Percentiles rank a stretch among this genome's conserved stretches.
Conservation (phyloP, 2,113 vertebrate genomes). For the Scatophagus argus region DNA sequence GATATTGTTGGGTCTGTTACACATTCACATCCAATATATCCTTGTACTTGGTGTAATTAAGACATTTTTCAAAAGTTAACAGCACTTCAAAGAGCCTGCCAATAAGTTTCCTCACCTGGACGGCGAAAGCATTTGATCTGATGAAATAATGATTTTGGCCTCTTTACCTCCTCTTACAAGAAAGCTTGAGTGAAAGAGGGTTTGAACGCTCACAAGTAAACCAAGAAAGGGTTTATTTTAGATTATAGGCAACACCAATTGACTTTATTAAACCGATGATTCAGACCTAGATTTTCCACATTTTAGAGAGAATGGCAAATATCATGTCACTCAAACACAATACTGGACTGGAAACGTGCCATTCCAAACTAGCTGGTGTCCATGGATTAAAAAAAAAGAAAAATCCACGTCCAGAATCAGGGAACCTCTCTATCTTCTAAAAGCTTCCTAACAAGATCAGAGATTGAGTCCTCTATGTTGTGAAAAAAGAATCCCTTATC, state of each 20-base stretch:
- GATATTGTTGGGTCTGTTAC: background rate
- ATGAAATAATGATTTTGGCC: slow-evolving; percentile 64
- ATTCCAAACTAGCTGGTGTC: slow-evolving; percentile 27
- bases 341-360: slow-evolving; percentile 15
- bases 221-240: background rate
- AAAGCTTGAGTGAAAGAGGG: background rate
- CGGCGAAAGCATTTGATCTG: slow-evolving; percentile 43
- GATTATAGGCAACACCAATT: background rate
- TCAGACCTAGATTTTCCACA: background rate
- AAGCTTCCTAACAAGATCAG: slow-evolving; percentile 63
- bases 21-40: background rate
- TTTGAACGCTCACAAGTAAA: background rate
- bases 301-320: slow-evolving; percentile 28
- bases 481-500: slow-evolving; percentile 63
- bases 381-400: slow-evolving; percentile 46
- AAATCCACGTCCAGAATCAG: slow-evolving; percentile 4
- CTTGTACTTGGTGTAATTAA: slow-evolving; percentile 32
- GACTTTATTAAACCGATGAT: background rate
- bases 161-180: slow-evolving; percentile 34
- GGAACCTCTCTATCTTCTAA: slow-evolving; percentile 50
- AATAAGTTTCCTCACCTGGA: slow-evolving; percentile 45
- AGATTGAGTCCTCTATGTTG: slow-evolving; percentile 56
- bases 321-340: slow-evolving; percentile 15
- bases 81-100: slow-evolving; percentile 36
- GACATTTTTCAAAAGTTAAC: slow-evolving; percentile 44